Percentiles rank a stretch among this genome's conserved stretches.
Evolutionary conservation across 2,113 vertebrate genomes (phyloP).

Genomic region (Lanius collurio): DNA sequence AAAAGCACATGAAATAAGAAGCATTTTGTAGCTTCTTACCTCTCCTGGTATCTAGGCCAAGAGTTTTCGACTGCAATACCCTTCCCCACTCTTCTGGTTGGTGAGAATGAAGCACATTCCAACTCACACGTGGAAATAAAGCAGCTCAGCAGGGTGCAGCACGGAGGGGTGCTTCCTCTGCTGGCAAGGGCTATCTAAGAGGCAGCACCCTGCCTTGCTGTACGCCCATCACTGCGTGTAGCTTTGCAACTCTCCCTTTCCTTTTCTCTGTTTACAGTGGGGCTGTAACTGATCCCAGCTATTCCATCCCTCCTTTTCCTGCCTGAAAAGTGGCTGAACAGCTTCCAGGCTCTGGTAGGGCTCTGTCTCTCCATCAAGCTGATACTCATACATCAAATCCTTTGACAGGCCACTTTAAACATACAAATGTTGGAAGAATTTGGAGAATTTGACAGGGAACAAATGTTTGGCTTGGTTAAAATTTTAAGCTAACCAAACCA

Average conservation of each 20-base stretch:
- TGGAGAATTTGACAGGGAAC: background rate
- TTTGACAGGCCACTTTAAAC: background rate
- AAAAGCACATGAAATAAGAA: background rate
- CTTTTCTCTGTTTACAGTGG: background rate
- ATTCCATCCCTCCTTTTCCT: background rate
- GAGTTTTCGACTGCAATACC: background rate
- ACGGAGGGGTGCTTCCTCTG: background rate
- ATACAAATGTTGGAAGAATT: background rate
- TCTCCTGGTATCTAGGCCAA: background rate
- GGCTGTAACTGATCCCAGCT: background rate
- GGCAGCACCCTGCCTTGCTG: background rate
- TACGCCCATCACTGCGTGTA: fast-evolving
- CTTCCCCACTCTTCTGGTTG: background rate
- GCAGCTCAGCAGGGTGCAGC: background rate
- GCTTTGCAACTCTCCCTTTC: background rate
- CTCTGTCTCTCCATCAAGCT: background rate
- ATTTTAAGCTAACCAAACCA: background rate
- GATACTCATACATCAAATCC: background rate
- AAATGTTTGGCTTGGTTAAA: background rate
- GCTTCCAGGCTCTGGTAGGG: background rate
- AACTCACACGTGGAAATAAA: background rate
- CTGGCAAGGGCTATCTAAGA: background rate
- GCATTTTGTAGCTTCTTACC: background rate
- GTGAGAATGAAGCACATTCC: background rate
- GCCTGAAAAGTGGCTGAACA: background rate